Base-by-base conservation (phyloP, 1,140 invertebrate species). In the Drosophila subpulchrella region DNA sequence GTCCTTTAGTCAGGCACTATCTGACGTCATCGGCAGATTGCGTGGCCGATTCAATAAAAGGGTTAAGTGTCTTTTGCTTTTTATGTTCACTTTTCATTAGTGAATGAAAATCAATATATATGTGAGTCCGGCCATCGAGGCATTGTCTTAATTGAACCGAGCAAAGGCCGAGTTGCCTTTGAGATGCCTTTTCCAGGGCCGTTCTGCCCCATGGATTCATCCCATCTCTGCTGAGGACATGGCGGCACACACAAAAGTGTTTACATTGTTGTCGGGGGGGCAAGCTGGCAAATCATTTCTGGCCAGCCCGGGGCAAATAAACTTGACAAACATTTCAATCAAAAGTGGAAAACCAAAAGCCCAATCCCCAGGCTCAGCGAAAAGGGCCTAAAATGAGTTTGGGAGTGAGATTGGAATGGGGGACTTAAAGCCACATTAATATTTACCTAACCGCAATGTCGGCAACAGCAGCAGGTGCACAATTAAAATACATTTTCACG, bases 81-180 rank as follows among this genome's bases (percentile, higher is more conserved):
- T 84, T 84, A 89, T 89, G 80, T 84, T 84, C 84, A 83, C 80
- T 84, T 89, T 89, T 89, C 84, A 89, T 89, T 89, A 89, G 84
- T 89, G 67, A 89, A 81, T 63, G 78, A 89, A 89, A 89, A 89
- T 89, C 84, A 89, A 89, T 89, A 46, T 51, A 7, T 60, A 39
- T 48, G 13, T 50, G 44, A 63, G 46, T 39, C 15, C 15, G 62
- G 27, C 46, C 32, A 58, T 32, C 32, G 59, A 32, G 66, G 53
- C 65, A 57, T 73, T 72, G 68, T 72, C 68, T 72, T 72, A 72
- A 58, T 71, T 57, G 53, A 58, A 58, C 55, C 47, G 13, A 61
- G 42, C 61, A 66, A 74, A 73, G 65, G 60, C 46, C 60, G 65
- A 30, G 42, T 38, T 57, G 55, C 42, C 56, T 20, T 48, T 27